phyloP scores from a whole-genome alignment of 2,797 vertebrate species.

The Arctocebus calabarensis region DNA sequence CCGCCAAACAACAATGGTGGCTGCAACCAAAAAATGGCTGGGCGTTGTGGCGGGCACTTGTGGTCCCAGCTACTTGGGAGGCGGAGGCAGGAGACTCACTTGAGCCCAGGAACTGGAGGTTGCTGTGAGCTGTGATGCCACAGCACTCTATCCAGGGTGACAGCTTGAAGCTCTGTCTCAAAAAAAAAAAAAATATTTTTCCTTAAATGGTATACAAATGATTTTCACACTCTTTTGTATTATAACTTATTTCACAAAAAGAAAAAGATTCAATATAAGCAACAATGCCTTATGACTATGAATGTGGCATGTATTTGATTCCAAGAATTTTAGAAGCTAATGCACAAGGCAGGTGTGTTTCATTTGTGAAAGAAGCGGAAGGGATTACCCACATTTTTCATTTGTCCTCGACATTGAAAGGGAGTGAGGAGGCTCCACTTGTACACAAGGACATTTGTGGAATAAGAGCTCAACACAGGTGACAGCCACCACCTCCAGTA shows the following conservation, averaged over 20 bases:
- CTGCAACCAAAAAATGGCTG: too few species aligned
- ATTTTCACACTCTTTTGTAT: neutral
- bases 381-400: neutral
- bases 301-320: neutral
- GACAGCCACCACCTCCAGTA: neutral
- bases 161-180: too few species aligned
- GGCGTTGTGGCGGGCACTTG: too few species aligned
- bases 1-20: too few species aligned
- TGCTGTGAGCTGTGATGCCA: too few species aligned
- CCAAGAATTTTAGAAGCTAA: neutral
- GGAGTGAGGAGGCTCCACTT: neutral
- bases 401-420: neutral
- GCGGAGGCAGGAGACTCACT: too few species aligned
- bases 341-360: neutral
- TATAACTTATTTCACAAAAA: neutral
- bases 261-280: neutral
- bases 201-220: neutral
- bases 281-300: neutral
- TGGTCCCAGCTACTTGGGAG: too few species aligned
- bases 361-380: neutral
- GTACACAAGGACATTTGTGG: neutral
- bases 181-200: too few species aligned
- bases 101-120: too few species aligned
- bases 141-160: too few species aligned
- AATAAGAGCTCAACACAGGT: neutral